These are phyloP conservation scores for Psix sp. DNA, from an alignment of 1,140 invertebrate genomes.

Conservation along the genomic window DNA sequence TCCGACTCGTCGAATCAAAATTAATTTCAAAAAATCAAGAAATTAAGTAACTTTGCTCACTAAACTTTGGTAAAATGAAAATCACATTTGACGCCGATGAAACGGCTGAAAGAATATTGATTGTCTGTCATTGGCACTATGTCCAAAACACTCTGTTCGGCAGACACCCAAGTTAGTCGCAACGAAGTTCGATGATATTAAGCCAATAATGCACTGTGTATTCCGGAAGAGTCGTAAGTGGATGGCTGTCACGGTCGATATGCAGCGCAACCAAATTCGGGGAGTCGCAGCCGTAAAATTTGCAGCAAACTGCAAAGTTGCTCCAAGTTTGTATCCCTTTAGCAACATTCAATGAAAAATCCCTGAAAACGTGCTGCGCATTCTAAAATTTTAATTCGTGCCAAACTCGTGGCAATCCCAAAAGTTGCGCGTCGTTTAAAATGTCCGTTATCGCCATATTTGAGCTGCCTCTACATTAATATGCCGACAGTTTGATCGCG, in stretches of 20 bases:
- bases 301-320: slow-evolving; percentile 53
- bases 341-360: slow-evolving; percentile 41
- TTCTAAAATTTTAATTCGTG: slow-evolving; percentile 46
- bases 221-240: slow-evolving; percentile 54
- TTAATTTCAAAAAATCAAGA: too few relatives aligned
- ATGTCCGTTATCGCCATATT: slow-evolving; percentile 12
- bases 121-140: slow-evolving; percentile 13
- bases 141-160: slow-evolving; percentile 14
- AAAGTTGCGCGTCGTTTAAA: slow-evolving; percentile 26
- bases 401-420: slow-evolving; percentile 24
- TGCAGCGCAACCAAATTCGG: slow-evolving; percentile 43
- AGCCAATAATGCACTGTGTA: slow-evolving; percentile 56
- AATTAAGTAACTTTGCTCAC: too few relatives aligned
- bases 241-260: slow-evolving; percentile 58
- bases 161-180: slow-evolving; percentile 34
- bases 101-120: slow-evolving; percentile 8
- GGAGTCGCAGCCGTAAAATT: slow-evolving; percentile 46
- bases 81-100: too few relatives aligned
- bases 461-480: too few relatives aligned
- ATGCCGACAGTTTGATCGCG: too few relatives aligned
- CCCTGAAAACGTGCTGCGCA: slow-evolving; percentile 40
- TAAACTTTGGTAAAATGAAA: too few relatives aligned
- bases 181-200: slow-evolving; percentile 55
- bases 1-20: too few relatives aligned
- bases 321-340: slow-evolving; percentile 51